A percentile compares a stretch with the other conserved stretches of the same genome.
phyloP scores from a whole-genome alignment of 1,140 invertebrate genomes.

The Choristoneura fumiferana region DNA sequence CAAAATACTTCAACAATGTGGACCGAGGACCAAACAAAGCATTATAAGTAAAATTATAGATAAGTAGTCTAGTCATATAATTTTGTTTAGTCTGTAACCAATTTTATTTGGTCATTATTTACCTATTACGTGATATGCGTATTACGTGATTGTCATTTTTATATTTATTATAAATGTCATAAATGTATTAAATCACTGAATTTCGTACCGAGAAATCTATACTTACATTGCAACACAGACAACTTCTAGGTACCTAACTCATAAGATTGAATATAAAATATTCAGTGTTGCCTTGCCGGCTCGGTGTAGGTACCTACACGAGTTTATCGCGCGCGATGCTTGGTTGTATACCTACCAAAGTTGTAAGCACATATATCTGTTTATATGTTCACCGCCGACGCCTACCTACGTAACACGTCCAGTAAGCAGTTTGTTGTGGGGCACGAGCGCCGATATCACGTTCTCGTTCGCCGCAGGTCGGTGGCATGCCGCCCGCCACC shows the following conservation, averaged over 20 bases:
- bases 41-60: too few relatives aligned
- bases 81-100: too few relatives aligned
- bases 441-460: slow-evolving; percentile 76
- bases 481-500: slow-evolving; percentile 69
- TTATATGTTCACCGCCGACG: slow-evolving; percentile 64
- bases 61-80: too few relatives aligned
- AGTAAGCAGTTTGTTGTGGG: slow-evolving; percentile 77
- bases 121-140: too few relatives aligned
- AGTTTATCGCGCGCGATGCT: slow-evolving; percentile 47
- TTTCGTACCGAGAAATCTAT: neutral
- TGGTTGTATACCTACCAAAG: slow-evolving; percentile 38
- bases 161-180: too few relatives aligned
- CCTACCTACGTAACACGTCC: slow-evolving; percentile 72
- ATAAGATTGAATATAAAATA: slow-evolving; percentile 29
- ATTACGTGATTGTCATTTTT: too few relatives aligned
- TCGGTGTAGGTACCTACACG: slow-evolving; percentile 32
- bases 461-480: slow-evolving; percentile 71
- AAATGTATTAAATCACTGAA: too few relatives aligned
- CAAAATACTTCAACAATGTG: too few relatives aligned
- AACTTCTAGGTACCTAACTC: slow-evolving; percentile 1
- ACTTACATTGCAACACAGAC: neutral
- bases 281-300: slow-evolving; percentile 26
- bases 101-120: too few relatives aligned
- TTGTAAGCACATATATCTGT: slow-evolving; percentile 55
- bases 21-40: too few relatives aligned